Conservation (phyloP, 2,113 vertebrate genomes). For the Nymphicus hollandicus region DNA sequence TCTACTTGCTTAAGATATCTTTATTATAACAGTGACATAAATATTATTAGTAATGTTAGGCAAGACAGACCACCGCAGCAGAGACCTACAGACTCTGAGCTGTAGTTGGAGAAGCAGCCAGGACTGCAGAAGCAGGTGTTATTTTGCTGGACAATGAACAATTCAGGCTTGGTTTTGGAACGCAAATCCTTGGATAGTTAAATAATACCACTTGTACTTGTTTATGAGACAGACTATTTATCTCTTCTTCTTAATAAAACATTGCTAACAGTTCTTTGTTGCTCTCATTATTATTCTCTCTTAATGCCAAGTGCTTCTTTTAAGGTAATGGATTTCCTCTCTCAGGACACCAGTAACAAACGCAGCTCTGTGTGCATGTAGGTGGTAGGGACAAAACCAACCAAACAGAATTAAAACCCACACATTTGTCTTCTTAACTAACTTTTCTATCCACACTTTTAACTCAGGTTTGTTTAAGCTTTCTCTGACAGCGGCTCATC, state of each 20-base stretch:
- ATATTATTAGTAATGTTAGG: neutral
- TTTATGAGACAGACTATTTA: constrained; percentile 36
- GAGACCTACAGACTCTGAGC: neutral
- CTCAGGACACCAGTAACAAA: neutral
- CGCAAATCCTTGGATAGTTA: neutral
- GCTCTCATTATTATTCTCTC: constrained; percentile 22
- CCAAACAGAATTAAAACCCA: neutral
- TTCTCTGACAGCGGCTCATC: neutral
- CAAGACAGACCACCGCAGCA: neutral
- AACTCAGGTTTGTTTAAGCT: neutral
- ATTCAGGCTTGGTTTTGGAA: constrained; percentile 51
- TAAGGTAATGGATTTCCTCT: constrained; percentile 37
- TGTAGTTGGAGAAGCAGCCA: neutral
- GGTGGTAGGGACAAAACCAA: neutral
- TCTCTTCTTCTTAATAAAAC: constrained; percentile 44
- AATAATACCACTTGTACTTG: constrained; percentile 49
- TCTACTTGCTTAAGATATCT: neutral
- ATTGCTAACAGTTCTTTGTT: neutral
- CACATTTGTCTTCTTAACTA: neutral
- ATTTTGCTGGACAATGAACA: constrained; percentile 13
- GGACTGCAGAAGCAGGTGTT: neutral
- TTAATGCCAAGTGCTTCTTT: constrained; percentile 35
- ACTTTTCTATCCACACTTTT: neutral
- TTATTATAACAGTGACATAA: neutral
- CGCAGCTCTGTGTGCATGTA: neutral